Evolutionary conservation across 2,797 vertebrate genomes (phyloP), one percentile per base, ranked within the genome.

Genomic region (Rhynchonycteris naso): DNA sequence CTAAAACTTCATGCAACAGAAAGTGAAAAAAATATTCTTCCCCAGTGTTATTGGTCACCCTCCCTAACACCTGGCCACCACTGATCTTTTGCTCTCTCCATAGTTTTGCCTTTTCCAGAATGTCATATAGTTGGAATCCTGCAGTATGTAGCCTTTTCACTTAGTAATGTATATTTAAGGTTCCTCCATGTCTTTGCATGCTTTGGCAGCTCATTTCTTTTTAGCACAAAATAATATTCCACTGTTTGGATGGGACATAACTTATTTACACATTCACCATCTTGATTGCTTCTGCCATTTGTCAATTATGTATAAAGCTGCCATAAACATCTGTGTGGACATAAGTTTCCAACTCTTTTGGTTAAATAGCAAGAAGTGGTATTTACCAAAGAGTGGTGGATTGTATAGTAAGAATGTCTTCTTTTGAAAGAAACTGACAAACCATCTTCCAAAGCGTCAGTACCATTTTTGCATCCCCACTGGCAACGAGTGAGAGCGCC

Each of bases 391-490:
- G 52, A 58, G 5, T 11, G 56, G n/a, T 52, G 43, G 35, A 19
- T 7, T 4, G 24, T 18, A 4, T 18, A 26, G 43, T 22, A 43
- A 43, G 47, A 65, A 22, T 50, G 38, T 63, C 54, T 26, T 26
- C 7, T n/a, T 82, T 74, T 8, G n/a, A 66, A 38, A 35, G 78
- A 81, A 35, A 21, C 28, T 6, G n/a, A 13, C 24, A 5, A 9
- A 33, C 75, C 9, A 7, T 69, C 50, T 26, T 33, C 52, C 63
- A 19, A 18, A 43, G 52, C 1, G 50, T 35, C 72, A 7, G 28
- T 0, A 0, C 35, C 35, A 0, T 9, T 18, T 5, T 5, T 15
- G 35, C 14, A 2, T 24, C 26, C 75, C 52, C 35, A 4, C 21
- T 5, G 13, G 47, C 66, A 8, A 4, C 5, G 24, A 14, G 1